A percentile compares a stretch with the other conserved stretches of the same genome.
Conservation (phyloP, 2,113 vertebrate genomes). For the Epinephelus lanceolatus region DNA sequence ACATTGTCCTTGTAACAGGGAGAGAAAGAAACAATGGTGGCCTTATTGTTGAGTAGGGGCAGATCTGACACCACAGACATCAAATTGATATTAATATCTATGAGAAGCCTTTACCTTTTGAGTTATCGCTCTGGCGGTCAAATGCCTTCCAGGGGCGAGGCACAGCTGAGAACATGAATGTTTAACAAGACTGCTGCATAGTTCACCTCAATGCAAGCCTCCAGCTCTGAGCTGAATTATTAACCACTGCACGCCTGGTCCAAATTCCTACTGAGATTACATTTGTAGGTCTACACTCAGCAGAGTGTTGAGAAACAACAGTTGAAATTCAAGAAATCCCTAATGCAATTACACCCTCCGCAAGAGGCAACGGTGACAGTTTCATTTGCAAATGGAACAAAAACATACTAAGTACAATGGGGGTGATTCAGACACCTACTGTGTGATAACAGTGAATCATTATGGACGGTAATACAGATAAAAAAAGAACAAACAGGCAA, state of each 20-base stretch:
- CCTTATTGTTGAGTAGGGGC: slow-evolving; percentile 43
- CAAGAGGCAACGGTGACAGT: slow-evolving; percentile 14
- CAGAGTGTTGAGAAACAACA: slow-evolving; percentile 47
- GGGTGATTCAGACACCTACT: neutral
- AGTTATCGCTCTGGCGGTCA: slow-evolving; percentile 77
- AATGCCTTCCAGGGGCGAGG: slow-evolving; percentile 73
- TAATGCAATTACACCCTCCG: slow-evolving; percentile 41
- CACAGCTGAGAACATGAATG: slow-evolving; percentile 80
- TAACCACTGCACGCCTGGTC: slow-evolving; percentile 69
- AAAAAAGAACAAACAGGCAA: neutral
- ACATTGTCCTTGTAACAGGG: neutral
- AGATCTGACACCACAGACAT: slow-evolving; percentile 59
- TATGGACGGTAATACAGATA: neutral
- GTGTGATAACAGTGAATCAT: slow-evolving; percentile 21
- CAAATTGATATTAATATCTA: slow-evolving; percentile 79
- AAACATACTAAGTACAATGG: neutral
- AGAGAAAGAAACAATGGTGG: slow-evolving; percentile 19
- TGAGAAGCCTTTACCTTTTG: slow-evolving; percentile 78
- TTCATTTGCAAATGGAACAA: slow-evolving; percentile 19
- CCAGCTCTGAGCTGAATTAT: slow-evolving; percentile 79
- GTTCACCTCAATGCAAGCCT: slow-evolving; percentile 76
- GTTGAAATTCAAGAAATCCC: slow-evolving; percentile 50
- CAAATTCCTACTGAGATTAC: slow-evolving; percentile 71
- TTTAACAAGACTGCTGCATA: slow-evolving; percentile 79
- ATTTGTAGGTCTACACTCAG: slow-evolving; percentile 49